Conservation (phyloP, 2,113 vertebrate species). For the Ammospiza nelsoni region DNA sequence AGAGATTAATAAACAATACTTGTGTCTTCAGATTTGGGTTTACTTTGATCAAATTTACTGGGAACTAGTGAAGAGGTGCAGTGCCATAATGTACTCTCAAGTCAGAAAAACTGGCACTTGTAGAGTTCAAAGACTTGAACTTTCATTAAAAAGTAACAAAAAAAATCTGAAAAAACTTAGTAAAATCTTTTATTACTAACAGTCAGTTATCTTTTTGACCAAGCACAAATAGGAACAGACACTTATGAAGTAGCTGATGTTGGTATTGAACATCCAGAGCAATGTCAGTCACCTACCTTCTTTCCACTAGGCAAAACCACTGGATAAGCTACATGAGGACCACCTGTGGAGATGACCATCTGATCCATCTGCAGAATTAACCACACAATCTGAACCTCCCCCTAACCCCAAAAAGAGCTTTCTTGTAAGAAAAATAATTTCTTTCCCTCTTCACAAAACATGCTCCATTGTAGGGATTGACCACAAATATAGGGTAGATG, state of each 20-base stretch:
- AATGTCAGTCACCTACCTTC: neutral
- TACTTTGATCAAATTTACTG: neutral
- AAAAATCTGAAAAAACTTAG: neutral
- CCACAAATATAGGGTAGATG: neutral
- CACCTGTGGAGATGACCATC: neutral
- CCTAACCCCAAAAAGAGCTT: neutral
- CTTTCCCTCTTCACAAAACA: neutral
- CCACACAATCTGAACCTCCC: neutral
- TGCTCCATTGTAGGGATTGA: rapidly evolving
- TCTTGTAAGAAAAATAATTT: neutral
- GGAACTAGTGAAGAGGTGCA: neutral
- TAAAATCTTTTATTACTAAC: neutral
- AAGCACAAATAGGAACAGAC: neutral
- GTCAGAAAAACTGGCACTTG: neutral
- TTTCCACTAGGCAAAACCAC: neutral
- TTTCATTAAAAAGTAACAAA: neutral
- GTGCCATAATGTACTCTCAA: neutral
- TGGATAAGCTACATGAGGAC: neutral
- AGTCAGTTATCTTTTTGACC: neutral
- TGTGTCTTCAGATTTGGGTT: neutral
- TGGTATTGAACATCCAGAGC: neutral
- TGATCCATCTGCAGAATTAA: neutral
- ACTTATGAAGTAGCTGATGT: neutral
- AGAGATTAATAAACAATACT: neutral
- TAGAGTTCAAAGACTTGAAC: neutral